Base-by-base conservation (phyloP, 2,797 vertebrate species). In the Falco berigora region DNA sequence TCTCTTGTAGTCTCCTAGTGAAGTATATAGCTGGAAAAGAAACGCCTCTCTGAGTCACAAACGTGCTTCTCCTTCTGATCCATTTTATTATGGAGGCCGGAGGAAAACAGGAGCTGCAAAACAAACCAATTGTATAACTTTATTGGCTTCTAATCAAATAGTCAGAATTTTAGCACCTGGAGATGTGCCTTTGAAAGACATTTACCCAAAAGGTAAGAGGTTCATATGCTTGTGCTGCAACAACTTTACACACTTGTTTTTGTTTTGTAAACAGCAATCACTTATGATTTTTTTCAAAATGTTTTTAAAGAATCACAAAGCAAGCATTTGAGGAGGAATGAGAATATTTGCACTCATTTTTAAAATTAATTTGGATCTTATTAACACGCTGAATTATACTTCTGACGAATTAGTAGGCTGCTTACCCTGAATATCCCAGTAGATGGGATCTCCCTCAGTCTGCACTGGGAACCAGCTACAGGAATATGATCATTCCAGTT, bases 21-120 rank as follows among this genome's bases (percentile, higher is more conserved):
- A 99, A 97, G 98, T 99, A 53, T 99, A 99, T 96, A 99, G 98
- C 97, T 99, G 99, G 96, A 98, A 97, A 92, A 98, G 99, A 94
- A 96, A 96, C 6, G 97, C 97, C 2, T 94, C 98, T 56, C 96
- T 99, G 61, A 97, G 97, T 12, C 94, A 36, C 34, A 94, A 96
- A 83, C 96, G 34, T 34, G 90, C 92, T 47, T 87, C 82, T 44
- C 72, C 95, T 63, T 92, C 97, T 44, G 98, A 98, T 52, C 53
- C 96, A 4, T 98, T 98, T 88, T 98, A 99, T 66, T 98, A 98
- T 61, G 98, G 98, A n/a, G 94, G 96, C 15, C 97, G 90, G 52
- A 97, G 93, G 90, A 98, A 96, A 88, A 95, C 94, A 47, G 94
- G 95, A 77, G 24, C 94, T 8, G 92, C 98, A 84, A 99, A 98